Conservation (phyloP, 2,113 vertebrate genomes). For the Chionomys nivalis region DNA sequence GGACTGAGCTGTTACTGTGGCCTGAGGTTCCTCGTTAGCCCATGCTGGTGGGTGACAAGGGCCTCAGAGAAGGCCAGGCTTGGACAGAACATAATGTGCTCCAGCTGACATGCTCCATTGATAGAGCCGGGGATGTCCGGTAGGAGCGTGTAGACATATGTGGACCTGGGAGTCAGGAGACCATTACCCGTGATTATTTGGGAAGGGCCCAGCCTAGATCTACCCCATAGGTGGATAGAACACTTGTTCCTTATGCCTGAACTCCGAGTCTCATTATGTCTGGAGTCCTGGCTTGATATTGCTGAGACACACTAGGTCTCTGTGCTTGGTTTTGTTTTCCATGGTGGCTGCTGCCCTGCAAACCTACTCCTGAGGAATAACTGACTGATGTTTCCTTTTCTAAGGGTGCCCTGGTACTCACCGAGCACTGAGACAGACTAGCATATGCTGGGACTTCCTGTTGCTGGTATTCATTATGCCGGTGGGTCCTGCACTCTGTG, state of each 20-base stretch:
- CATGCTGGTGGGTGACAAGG: background rate
- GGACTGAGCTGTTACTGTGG: background rate
- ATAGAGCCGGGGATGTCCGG: background rate
- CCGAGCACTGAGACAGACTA: background rate
- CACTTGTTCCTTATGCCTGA: background rate
- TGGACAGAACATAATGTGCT: background rate
- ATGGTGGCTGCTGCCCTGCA: background rate
- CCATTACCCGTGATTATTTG: background rate
- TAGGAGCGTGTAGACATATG: accelerated
- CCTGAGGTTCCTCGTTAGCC: background rate
- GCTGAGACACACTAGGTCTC: background rate
- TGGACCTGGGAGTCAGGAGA: background rate
- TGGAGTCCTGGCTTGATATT: background rate
- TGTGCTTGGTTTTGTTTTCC: background rate
- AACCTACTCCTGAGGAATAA: background rate
- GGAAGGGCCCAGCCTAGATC: background rate
- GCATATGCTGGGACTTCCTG: background rate
- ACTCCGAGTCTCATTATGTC: background rate
- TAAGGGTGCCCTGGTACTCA: too few relatives aligned
- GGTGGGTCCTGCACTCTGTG: background rate
- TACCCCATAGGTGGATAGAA: background rate
- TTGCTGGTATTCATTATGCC: background rate
- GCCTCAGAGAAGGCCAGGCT: background rate
- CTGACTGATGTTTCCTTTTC: background rate
- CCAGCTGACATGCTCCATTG: background rate